Base-by-base conservation (phyloP, 2,113 vertebrate species). In the Cebidichthys violaceus region DNA sequence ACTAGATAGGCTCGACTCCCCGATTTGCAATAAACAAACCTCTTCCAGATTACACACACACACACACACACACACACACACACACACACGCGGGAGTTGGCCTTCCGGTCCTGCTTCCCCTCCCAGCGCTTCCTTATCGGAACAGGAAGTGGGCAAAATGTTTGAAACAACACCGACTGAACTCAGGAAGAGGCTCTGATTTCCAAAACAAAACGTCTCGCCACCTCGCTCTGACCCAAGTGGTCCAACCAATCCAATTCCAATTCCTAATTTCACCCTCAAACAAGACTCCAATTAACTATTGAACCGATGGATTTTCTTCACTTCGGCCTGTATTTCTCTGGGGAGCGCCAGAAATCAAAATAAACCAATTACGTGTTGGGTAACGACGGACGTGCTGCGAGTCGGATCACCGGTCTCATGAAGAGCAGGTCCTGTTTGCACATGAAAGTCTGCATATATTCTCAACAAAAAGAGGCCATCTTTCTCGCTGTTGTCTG, bases 81-180 rank as follows among this genome's bases (percentile, higher is more conserved):
- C n/a, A 39, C 39, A 31, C 64, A 70, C 4, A 52, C 39, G 54
- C 20, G 33, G 45, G 81, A 33, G 67, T 11, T 65, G 54, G 33
- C 43, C 47, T 27, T 24, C 14, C 43, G 17, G 37, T 43, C 11
- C 60, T n/a, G 17, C 65, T 24, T n/a, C 39, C 22, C 10, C 10
- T 33, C 0, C 24, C 29, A 5, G 0, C 1, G 18, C 24, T 70
- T 24, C n/a, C 54, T 61, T 57, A 61, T 69, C 74, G 60, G 27
- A 52, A 54, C 70, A 79, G 81, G 81, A 84, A 81, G 41, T 39
- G 15, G 61, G 45, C 82, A 77, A 60, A 39, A 50, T 24, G 54
- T 33, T 43, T 35, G 52, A 27, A 78, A 60, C 24, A 60, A 79
- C 76, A 83, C 9, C 0, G 41, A 33, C 17, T 55, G 22, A 57